phyloP scores from a whole-genome alignment of 2,888 invertebrate genomes.

The Cyclophora punctaria region DNA sequence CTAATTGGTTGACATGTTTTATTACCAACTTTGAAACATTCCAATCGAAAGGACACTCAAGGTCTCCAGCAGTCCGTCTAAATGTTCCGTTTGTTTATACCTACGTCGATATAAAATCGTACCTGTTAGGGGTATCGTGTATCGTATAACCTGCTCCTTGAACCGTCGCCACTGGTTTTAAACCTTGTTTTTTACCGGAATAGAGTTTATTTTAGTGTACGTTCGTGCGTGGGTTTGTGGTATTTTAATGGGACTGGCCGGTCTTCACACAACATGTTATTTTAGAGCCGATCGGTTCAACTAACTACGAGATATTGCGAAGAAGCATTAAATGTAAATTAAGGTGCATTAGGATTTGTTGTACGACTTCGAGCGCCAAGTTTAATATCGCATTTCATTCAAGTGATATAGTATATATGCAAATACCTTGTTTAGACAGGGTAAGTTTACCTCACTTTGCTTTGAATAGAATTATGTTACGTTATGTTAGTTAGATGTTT shows the following conservation, averaged over 20 bases:
- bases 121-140: conserved; percentile 28
- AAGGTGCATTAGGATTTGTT: conserved; percentile 2
- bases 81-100: conserved; percentile 18
- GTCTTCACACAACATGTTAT: conserved; percentile 27
- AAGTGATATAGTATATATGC: too few relatives aligned
- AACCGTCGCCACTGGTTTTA: conserved; percentile 11
- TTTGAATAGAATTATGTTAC: too few relatives aligned
- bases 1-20: too few relatives aligned
- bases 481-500: too few relatives aligned
- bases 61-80: conserved; percentile 14
- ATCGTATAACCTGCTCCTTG: conserved; percentile 25
- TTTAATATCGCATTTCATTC: too few relatives aligned
- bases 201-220: conserved; percentile 28
- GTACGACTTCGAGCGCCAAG: not conserved
- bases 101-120: conserved; percentile 29
- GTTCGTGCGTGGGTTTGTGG: conserved; percentile 37
- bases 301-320: conserved; percentile 11
- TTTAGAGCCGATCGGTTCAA: conserved; percentile 15
- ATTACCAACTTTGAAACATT: conserved; percentile 3
- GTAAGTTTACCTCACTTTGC: too few relatives aligned
- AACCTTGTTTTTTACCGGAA: conserved; percentile 16
- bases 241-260: conserved; percentile 48
- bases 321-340: conserved; percentile 14
- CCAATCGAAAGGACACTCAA: conserved; percentile 10
- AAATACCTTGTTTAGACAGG: too few relatives aligned